phyloP scores from a whole-genome alignment of 1,140 invertebrate species.

The Tenebrio molitor region DNA sequence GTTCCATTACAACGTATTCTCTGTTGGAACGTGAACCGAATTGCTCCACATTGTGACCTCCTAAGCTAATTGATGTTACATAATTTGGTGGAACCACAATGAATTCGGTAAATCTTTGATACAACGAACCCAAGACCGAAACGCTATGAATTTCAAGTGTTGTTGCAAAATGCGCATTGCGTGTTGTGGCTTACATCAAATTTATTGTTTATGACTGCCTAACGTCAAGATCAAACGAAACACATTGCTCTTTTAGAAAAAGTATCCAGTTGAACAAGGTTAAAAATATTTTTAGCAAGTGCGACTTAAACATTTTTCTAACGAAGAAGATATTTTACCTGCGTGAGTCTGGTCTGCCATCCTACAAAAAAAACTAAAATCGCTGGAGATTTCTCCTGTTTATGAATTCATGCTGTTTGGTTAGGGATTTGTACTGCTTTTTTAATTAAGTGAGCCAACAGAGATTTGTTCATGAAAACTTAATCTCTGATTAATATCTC shows the following conservation, averaged over 20 bases:
- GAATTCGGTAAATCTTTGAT: constrained; percentile 8
- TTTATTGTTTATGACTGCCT: background rate
- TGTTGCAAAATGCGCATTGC: background rate
- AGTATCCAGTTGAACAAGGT: background rate
- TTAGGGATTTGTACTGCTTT: too few species aligned
- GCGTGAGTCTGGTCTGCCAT: too few species aligned
- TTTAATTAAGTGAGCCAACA: too few species aligned
- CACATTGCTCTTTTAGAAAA: constrained; percentile 11
- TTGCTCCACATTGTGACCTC: constrained; percentile 18
- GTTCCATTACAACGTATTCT: background rate
- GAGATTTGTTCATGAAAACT: too few species aligned
- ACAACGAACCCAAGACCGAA: constrained; percentile 17
- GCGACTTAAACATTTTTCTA: too few species aligned
- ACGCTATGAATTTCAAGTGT: too few species aligned
- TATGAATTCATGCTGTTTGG: too few species aligned
- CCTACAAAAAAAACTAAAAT: too few species aligned
- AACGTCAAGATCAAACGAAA: background rate
- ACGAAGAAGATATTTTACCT: too few species aligned
- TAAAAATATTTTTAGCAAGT: background rate
- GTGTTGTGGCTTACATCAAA: background rate
- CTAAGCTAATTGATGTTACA: constrained; percentile 36
- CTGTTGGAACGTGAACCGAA: background rate
- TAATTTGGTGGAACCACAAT: constrained; percentile 21
- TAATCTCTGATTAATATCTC: too few species aligned
- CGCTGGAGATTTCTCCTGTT: too few species aligned